A percentile compares a stretch with the other conserved stretches of the same genome.
Conservation (phyloP, 2,113 vertebrate genomes). For the Lepus timidus region DNA sequence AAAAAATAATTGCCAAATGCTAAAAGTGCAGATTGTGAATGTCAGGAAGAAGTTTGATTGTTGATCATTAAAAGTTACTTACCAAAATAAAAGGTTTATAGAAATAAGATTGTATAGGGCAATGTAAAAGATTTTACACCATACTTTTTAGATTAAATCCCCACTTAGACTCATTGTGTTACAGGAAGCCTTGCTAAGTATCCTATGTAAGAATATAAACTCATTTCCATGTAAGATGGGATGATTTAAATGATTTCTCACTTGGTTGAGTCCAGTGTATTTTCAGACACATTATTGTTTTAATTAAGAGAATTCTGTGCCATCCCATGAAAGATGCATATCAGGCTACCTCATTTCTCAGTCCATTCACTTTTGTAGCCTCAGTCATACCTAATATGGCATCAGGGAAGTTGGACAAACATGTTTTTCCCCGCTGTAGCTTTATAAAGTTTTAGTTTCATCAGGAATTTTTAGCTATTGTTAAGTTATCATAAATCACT, state of each 20-base stretch:
- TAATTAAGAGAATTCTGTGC: background rate
- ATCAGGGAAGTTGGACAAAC: background rate
- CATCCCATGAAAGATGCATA: background rate
- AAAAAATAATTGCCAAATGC: background rate
- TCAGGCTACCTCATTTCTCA: background rate
- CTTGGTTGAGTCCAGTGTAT: background rate
- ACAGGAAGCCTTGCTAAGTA: background rate
- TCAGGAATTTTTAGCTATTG: conserved; percentile 41
- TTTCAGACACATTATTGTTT: background rate
- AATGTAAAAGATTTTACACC: background rate
- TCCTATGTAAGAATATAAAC: background rate
- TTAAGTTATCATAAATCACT: conserved; percentile 65
- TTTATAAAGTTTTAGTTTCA: conserved; percentile 53
- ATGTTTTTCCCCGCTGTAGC: background rate
- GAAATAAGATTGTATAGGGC: background rate
- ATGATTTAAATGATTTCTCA: background rate
- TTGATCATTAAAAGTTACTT: background rate
- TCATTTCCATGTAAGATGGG: background rate
- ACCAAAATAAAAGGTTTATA: conserved; percentile 11
- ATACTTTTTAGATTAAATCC: background rate
- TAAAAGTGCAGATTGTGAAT: background rate
- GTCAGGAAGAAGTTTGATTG: background rate
- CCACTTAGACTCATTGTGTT: background rate
- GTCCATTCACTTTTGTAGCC: background rate
- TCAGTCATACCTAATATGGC: background rate